Evolutionary conservation across 2,888 invertebrate genomes (phyloP).

Genomic region (Pandemis heparana): DNA sequence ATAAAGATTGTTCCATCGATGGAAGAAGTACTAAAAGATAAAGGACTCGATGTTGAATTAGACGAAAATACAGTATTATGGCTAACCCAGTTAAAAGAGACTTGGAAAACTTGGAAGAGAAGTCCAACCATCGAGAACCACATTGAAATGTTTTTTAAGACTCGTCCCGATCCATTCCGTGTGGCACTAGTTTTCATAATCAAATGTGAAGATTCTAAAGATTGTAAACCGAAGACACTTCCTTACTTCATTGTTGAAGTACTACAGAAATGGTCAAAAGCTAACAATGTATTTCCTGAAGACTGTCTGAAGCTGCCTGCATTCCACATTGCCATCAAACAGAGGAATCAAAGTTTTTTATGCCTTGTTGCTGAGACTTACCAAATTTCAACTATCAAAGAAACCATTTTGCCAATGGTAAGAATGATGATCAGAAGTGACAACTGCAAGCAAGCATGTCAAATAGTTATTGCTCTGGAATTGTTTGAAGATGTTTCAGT

Average conservation of each 20-base stretch:
- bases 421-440: constrained; percentile 80
- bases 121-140: constrained; percentile 80
- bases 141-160: constrained; percentile 78
- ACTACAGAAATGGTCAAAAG: constrained; percentile 81
- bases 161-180: constrained; percentile 86
- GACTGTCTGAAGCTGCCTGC: constrained; percentile 88
- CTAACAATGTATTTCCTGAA: constrained; percentile 68
- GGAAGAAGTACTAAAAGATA: constrained; percentile 70
- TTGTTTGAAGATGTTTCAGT: constrained; percentile 89
- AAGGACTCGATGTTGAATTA: constrained; percentile 76
- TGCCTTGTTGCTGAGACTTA: constrained; percentile 88
- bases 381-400: constrained; percentile 86
- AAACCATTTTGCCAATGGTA: constrained; percentile 87
- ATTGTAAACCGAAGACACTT: constrained; percentile 87
- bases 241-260: constrained; percentile 88
- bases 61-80: constrained; percentile 69
- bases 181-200: constrained; percentile 85
- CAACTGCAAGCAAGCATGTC: constrained; percentile 91
- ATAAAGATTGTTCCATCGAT: constrained; percentile 81
- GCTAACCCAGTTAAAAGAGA: constrained; percentile 74
- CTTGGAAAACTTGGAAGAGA: constrained; percentile 85
- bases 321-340: constrained; percentile 89
- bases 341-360: constrained; percentile 87
- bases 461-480: constrained; percentile 88
- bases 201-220: constrained; percentile 87